phyloP scores from a whole-genome alignment of 2,113 vertebrate genomes.

The Reinhardtius hippoglossoides region DNA sequence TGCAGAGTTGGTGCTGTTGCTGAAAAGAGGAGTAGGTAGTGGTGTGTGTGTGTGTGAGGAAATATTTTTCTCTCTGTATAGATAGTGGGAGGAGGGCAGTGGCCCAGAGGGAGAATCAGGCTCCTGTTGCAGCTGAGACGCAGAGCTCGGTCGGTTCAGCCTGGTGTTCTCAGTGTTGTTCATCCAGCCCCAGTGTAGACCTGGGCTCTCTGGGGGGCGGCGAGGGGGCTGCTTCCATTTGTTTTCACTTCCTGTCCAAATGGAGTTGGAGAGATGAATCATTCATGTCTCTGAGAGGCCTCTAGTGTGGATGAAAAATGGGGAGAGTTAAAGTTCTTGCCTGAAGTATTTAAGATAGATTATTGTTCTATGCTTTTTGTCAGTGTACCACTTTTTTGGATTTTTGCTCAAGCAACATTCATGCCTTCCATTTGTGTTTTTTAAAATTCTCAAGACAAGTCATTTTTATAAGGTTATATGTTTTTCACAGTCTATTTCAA shows the following conservation, averaged over 20 bases:
- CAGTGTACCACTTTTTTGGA: constrained; percentile 10
- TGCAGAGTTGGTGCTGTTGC: background rate
- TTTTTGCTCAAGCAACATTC: background rate
- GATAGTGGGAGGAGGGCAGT: constrained; percentile 43
- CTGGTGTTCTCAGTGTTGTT: constrained; percentile 65
- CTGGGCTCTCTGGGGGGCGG: constrained; percentile 36
- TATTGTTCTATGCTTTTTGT: constrained; percentile 31
- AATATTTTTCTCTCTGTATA: constrained; percentile 58
- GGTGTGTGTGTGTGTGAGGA: constrained; percentile 40
- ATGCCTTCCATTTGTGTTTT: constrained; percentile 3
- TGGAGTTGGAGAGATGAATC: constrained; percentile 66
- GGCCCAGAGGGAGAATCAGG: constrained; percentile 45
- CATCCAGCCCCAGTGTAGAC: constrained; percentile 53
- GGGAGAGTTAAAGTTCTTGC: constrained; percentile 21
- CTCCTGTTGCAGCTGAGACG: constrained; percentile 57
- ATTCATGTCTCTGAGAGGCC: constrained; percentile 62
- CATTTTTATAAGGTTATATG: background rate
- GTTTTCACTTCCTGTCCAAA: constrained; percentile 73
- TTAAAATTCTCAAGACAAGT: too few species aligned
- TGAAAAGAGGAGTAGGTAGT: constrained; percentile 41
- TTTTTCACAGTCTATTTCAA: constrained; percentile 11
- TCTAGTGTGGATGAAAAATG: constrained; percentile 61
- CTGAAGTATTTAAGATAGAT: constrained; percentile 48
- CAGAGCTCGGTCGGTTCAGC: constrained; percentile 49
- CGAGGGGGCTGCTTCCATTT: constrained; percentile 62